Conservation (phyloP, 2,113 vertebrate genomes). For the Passer montanus region DNA sequence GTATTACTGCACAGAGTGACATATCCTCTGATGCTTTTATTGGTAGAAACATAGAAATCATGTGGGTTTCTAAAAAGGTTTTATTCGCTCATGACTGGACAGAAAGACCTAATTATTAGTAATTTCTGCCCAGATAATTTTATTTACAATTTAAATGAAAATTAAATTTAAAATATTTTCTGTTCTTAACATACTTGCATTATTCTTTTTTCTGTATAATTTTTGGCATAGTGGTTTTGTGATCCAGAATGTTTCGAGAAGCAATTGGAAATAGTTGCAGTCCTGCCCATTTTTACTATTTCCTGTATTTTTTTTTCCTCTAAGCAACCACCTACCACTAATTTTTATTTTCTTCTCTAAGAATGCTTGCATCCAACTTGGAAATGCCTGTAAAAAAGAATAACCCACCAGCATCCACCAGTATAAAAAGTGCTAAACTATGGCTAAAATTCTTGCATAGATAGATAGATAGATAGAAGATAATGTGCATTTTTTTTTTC, state of each 20-base stretch:
- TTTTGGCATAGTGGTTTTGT: not conserved
- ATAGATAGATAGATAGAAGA: not conserved
- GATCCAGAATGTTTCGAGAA: not conserved
- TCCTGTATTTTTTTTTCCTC: not conserved
- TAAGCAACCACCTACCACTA: not conserved
- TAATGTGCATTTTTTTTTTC: not conserved
- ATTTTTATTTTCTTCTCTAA: not conserved
- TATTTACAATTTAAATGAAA: not conserved
- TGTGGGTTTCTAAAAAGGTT: not conserved
- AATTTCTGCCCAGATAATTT: not conserved
- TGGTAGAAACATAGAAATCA: not conserved
- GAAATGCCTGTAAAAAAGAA: not conserved
- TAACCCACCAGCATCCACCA: not conserved
- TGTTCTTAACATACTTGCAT: not conserved
- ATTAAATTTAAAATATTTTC: not conserved
- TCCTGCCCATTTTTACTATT: not conserved
- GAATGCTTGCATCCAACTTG: not conserved
- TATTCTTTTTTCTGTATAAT: not conserved
- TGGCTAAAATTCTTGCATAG: not conserved
- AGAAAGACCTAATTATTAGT: not conserved
- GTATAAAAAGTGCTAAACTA: not conserved
- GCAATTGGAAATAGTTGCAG: not conserved
- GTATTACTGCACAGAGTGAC: not conserved
- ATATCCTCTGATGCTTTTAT: not conserved
- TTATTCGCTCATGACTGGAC: not conserved